Evolutionary conservation across 2,797 vertebrate species (phyloP).

Genomic region (Acipenser transmontanus): DNA sequence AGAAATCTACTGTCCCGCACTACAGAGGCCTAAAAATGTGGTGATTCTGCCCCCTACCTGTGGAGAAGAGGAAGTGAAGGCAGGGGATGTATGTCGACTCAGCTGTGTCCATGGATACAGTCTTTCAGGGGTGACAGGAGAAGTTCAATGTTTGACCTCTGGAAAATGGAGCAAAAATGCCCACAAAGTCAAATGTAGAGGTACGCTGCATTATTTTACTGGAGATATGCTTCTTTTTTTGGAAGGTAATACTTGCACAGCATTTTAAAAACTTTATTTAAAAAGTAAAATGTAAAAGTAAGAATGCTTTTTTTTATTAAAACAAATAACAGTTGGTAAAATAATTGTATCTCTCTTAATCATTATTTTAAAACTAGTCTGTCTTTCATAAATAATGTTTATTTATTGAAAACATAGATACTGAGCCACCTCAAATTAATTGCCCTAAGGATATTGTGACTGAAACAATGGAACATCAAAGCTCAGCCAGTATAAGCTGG

Average conservation of each 20-base stretch:
- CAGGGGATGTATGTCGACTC: conserved; percentile 70
- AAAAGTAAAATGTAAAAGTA: too few species aligned
- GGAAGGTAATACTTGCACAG: too few species aligned
- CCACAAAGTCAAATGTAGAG: conserved; percentile 74
- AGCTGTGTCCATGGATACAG: conserved; percentile 74
- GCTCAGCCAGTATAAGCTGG: conserved; percentile 81
- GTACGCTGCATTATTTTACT: conserved; percentile 45
- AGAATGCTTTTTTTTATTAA: background rate
- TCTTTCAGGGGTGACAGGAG: conserved; percentile 66
- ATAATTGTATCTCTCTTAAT: background rate
- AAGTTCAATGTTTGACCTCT: conserved; percentile 68
- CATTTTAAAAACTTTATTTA: too few species aligned
- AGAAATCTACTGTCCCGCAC: conserved; percentile 76
- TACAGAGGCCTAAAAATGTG: conserved; percentile 62
- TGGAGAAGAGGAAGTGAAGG: conserved; percentile 57
- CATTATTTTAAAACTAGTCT: background rate
- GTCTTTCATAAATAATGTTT: conserved; percentile 8
- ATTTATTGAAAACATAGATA: conserved; percentile 52
- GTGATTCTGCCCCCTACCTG: conserved; percentile 68
- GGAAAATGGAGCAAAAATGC: conserved; percentile 80
- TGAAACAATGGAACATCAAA: conserved; percentile 73
- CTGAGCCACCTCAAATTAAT: conserved; percentile 73
- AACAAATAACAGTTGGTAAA: background rate
- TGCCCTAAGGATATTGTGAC: conserved; percentile 76
- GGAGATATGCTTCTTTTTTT: background rate